Conservation (phyloP, 2,113 vertebrate genomes). For the Nibea coibor region DNA sequence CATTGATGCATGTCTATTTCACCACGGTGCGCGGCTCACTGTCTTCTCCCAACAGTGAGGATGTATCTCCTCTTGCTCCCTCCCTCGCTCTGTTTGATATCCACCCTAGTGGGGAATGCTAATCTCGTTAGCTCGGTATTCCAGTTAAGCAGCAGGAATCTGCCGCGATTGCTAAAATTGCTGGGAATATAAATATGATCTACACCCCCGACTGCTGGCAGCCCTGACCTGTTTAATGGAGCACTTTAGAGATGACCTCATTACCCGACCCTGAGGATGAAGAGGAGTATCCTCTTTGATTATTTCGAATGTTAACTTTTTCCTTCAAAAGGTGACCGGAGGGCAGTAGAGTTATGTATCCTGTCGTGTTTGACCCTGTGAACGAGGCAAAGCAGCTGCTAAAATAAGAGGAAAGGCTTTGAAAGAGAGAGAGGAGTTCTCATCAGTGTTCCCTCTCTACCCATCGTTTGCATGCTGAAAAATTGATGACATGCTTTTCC, state of each 20-base stretch:
- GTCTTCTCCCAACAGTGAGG: not conserved
- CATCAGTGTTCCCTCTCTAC: constrained; percentile 1
- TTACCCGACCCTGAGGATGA: not conserved
- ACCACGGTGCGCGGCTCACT: not conserved
- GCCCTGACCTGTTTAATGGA: constrained; percentile 4
- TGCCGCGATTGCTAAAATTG: constrained; percentile 32
- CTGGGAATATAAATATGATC: constrained; percentile 46
- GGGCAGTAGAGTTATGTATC: not conserved
- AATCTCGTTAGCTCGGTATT: constrained; percentile 61
- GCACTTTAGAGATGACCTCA: constrained; percentile 18
- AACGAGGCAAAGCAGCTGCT: not conserved
- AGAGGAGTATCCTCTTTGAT: not conserved
- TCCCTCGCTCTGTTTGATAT: constrained; percentile 33
- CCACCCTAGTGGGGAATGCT: constrained; percentile 34
- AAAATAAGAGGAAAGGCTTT: constrained; percentile 29
- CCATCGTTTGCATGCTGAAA: constrained; percentile 41
- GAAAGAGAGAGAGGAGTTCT: constrained; percentile 37
- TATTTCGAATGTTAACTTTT: not conserved
- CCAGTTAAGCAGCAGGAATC: constrained; percentile 43
- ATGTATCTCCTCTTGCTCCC: not conserved
- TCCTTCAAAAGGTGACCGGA: not conserved
- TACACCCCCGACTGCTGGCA: not conserved
- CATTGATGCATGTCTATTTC: not conserved
- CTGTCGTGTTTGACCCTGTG: not conserved
- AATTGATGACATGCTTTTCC: constrained; percentile 55